Evolutionary conservation across 1,140 invertebrate species (phyloP), one percentile per base, ranked within the genome.

Genomic region (Mycetomoellerius zeteki): DNA sequence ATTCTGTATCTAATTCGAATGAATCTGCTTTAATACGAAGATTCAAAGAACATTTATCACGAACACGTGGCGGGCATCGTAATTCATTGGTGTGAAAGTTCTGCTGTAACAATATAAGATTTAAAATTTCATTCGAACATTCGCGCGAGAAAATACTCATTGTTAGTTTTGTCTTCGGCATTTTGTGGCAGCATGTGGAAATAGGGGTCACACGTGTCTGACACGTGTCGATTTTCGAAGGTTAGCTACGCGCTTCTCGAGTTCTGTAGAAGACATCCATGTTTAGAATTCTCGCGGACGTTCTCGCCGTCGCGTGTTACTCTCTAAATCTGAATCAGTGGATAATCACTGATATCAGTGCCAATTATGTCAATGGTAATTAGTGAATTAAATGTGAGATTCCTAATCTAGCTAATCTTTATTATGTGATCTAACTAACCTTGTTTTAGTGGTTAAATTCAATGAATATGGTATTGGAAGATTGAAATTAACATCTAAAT

Each of bases 61-160:
- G 4, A 2, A 54, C 10, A 24, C 19, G 52, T 30, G n/a, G 37
- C 12, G n/a, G 1, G 2, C 37, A 30, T 73, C 3, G 52, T 54
- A 37, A 75, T 7, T 14, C n/a, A n/a, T 37, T 75, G 14, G 16
- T n/a, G 7, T 37, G 27, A 75, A 75, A 58, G n/a, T 58, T 58
- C 6, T 37, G 12, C 7, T 10, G 27, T 75, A 14, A 75, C 30
- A 56, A 73, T 58, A 7, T 58, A 37, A 50, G 21, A 50, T 24
- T 71, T 27, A 7, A 24, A 58, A 58, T 75, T 37, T 75, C 52
- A n/a, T 16, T 56, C n/a, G 2, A 58, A 58, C 30, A 37, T n/a
- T 14, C 7, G 1, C 30, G 1, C 54, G 30, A 37, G 14, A 37
- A 76, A 60, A 43, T 73, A 21, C n/a, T 21, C 12, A 24, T 43